Base-by-base conservation (phyloP, 2,888 invertebrate genomes). In the Oxycera nigricornis region DNA sequence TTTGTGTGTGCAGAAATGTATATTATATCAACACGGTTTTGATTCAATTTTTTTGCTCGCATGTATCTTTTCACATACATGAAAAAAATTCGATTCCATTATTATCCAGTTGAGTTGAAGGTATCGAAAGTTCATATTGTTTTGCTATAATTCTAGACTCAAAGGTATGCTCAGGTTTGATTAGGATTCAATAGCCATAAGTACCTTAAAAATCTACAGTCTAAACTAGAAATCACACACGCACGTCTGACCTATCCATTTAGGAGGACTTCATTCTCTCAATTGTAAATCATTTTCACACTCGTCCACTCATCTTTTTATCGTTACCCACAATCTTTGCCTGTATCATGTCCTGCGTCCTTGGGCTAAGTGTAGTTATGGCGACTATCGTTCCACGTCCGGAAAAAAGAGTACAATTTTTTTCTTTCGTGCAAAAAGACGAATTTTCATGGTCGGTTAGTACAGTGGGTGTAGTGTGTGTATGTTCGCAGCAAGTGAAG, bases 371-470 rank as follows among this genome's bases (percentile, higher is more conserved):
- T 17, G 17, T 14, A 11, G 46, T 14, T n/a, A 11, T n/a, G 17
- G 17, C 6, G 14, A 46, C 3, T 14, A 46, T 46, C 17, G 46
- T 11, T 46, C 3, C n/a, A 17, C 46, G 4, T 46, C n/a, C 3
- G 46, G 11, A 46, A 46, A 46, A 46, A 2, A n/a, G 14, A 2
- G 17, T 46, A 46, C 46, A 46, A 14, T 46, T 46, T 46, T 46
- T 46, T 46, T 2, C 17, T 46, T 11, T 35, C 35, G 6, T 2
- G 46, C 55, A 20, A 61, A 31, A 65, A 41, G 26, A n/a, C 2
- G 65, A 3, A 70, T 30, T 70, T 70, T 55, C 70, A 70, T 70
- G 70, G 70, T 70, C 70, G 30, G 52, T 55, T 70, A 22, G 26
- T 30, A 65, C 14, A 30, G 55, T 52, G 70, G 31, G 55, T 55